phyloP scores from a whole-genome alignment of 2,888 invertebrate genomes.

The Athripsodes cinereus region DNA sequence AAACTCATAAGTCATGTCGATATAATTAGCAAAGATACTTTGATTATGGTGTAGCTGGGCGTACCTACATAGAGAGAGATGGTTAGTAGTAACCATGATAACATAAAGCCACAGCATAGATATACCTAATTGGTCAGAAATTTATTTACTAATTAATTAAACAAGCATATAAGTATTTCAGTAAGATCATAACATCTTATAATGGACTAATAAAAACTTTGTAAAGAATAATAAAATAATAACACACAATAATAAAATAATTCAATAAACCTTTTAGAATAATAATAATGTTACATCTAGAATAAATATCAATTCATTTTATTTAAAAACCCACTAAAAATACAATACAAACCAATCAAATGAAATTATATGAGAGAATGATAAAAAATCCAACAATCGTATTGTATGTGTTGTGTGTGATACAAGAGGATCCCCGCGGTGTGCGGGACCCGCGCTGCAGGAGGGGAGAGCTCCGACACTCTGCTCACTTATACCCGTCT shows the following conservation, averaged over 20 bases:
- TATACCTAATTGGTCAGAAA: not conserved
- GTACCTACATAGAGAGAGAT: no score
- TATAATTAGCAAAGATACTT: no score
- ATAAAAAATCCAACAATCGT: constrained; percentile 16
- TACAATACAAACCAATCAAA: constrained; percentile 24
- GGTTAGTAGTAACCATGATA: no score
- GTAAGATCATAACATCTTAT: not conserved
- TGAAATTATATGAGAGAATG: constrained; percentile 12
- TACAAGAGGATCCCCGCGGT: constrained; percentile 15
- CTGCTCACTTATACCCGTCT: not conserved
- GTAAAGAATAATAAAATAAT: not conserved
- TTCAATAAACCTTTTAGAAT: constrained; percentile 6
- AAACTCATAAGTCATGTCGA: no score
- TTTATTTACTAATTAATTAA: not conserved
- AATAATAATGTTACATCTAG: not conserved
- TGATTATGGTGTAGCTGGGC: no score
- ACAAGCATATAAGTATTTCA: not conserved
- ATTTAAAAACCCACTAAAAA: constrained; percentile 21
- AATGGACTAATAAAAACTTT: not conserved
- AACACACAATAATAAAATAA: not conserved
- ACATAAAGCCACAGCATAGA: not conserved
- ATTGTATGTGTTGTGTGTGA: constrained; percentile 16
- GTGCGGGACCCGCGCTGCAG: constrained; percentile 13
- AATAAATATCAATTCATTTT: constrained; percentile 14
- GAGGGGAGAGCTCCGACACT: constrained; percentile 13